Conservation (phyloP, 2,797 vertebrate species). For the Moxostoma hubbsi region DNA sequence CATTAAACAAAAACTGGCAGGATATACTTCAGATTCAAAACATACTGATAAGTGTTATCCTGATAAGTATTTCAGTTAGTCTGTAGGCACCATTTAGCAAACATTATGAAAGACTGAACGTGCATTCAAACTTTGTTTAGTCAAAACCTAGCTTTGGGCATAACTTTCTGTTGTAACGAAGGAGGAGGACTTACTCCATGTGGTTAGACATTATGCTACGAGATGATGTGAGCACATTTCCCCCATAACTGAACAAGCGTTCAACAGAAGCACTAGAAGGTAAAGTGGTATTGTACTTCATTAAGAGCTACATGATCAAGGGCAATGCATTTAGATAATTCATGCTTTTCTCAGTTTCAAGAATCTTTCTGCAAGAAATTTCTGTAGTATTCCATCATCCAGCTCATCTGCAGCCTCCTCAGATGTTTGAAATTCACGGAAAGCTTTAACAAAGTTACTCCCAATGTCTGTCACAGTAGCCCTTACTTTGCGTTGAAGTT, state of each 20-base stretch:
- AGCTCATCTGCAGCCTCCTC: not conserved
- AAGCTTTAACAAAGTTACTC: constrained; percentile 18
- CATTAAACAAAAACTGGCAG: no score
- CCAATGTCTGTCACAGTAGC: constrained; percentile 31
- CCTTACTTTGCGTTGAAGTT: constrained; percentile 12
- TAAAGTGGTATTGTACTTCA: constrained; percentile 38
- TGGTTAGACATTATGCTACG: constrained; percentile 17
- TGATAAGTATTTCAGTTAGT: not conserved
- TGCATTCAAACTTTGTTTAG: no score
- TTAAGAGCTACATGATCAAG: constrained; percentile 18
- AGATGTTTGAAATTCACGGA: constrained; percentile 17
- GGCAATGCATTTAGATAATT: constrained; percentile 23
- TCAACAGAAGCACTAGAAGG: constrained; percentile 45
- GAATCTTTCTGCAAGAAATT: not conserved
- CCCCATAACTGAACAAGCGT: constrained; percentile 35
- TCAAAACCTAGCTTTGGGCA: no score
- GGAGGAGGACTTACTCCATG: not conserved
- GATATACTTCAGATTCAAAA: not conserved
- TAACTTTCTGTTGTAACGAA: no score
- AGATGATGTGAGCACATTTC: constrained; percentile 19
- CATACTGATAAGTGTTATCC: not conserved
- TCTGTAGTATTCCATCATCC: not conserved
- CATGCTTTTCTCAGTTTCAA: constrained; percentile 17
- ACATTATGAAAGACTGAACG: no score
- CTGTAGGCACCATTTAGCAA: not conserved